Evolutionary conservation across 2,113 vertebrate species (phyloP).

Genomic region (Peucedramus taeniatus): DNA sequence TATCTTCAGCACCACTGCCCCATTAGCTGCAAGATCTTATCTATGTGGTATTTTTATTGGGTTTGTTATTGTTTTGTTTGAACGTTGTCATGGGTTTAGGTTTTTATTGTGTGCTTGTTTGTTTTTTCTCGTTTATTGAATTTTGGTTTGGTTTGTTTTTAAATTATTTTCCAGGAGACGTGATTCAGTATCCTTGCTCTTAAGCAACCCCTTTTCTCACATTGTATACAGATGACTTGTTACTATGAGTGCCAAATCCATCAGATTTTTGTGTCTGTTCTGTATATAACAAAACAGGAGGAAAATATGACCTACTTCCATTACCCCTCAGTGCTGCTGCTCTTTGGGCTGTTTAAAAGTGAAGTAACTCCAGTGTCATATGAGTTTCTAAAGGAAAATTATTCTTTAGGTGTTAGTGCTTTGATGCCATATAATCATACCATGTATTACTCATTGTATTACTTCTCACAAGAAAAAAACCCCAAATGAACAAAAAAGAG

Average conservation of each 20-base stretch:
- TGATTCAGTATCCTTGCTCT: not conserved
- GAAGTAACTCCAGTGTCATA: not conserved
- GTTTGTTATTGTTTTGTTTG: not conserved
- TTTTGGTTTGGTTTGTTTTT: not conserved
- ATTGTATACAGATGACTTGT: not conserved
- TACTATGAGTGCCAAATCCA: not conserved
- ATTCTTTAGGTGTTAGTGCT: not conserved
- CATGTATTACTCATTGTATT: not conserved
- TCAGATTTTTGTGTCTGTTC: not conserved
- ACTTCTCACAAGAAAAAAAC: not conserved
- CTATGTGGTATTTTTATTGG: not conserved
- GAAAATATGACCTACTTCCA: not conserved
- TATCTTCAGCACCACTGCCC: rapidly evolving
- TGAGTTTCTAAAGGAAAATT: not conserved
- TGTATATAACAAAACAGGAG: not conserved
- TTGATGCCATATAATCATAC: not conserved
- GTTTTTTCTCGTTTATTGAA: not conserved
- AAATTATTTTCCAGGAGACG: not conserved
- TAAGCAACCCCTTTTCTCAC: not conserved
- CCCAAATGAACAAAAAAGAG: not conserved
- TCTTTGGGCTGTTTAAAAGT: not conserved
- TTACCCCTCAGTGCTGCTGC: not conserved
- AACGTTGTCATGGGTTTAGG: not conserved
- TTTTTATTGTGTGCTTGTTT: not conserved
- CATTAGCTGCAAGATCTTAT: not conserved